Conservation (phyloP, 2,888 invertebrate species). For the Erebia palarica region DNA sequence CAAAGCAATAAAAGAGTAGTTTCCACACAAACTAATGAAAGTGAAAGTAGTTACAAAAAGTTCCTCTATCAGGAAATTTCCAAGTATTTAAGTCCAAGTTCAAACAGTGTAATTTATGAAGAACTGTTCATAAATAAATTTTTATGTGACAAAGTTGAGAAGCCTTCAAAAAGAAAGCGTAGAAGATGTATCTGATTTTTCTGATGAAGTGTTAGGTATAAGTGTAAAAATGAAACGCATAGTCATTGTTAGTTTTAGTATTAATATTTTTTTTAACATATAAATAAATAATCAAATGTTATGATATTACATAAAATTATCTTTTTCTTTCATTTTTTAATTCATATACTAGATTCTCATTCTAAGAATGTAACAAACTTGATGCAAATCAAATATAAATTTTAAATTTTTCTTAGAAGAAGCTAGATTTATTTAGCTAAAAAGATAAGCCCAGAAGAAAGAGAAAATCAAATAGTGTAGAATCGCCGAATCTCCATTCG, state of each 20-base stretch:
- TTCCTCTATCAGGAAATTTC: slow-evolving; percentile 68
- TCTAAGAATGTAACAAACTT: no score
- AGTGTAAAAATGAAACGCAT: not conserved
- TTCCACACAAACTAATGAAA: slow-evolving; percentile 53
- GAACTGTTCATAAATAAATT: slow-evolving; percentile 69
- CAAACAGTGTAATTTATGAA: slow-evolving; percentile 67
- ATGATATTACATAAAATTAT: not conserved
- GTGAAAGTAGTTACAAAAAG: slow-evolving; percentile 58
- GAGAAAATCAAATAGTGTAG: no score
- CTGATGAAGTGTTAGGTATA: not conserved
- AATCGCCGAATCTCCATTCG: no score
- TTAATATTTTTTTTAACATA: not conserved
- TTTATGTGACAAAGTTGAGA: slow-evolving; percentile 37
- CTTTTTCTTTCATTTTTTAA: not conserved
- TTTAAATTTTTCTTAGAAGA: no score
- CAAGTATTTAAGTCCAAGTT: slow-evolving; percentile 60
- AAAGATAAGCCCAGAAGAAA: no score
- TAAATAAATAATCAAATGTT: not conserved
- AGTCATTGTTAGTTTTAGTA: not conserved
- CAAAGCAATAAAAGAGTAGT: slow-evolving; percentile 42
- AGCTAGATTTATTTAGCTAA: no score
- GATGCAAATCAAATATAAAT: no score
- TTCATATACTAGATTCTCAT: no score
- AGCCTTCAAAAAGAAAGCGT: slow-evolving; percentile 50
- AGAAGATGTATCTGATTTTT: slow-evolving; percentile 45